A percentile compares a stretch with the other conserved stretches of the same genome.
phyloP scores from a whole-genome alignment of 2,113 vertebrate genomes.

The Gymnobelideus leadbeateri region DNA sequence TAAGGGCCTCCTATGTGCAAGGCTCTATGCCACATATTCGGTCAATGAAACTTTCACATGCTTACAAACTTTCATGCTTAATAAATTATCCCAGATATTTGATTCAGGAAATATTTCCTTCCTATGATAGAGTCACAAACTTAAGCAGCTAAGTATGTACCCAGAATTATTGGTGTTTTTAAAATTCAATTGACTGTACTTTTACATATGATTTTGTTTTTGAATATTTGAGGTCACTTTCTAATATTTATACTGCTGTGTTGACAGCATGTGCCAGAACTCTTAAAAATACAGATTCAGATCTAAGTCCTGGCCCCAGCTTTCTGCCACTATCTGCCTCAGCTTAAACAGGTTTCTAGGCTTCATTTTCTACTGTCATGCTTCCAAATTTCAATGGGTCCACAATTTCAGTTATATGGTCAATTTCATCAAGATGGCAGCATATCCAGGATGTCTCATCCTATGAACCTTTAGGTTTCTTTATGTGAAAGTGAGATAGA shows the following conservation, averaged over 20 bases:
- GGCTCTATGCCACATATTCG: rapidly evolving
- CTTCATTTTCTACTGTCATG: background rate
- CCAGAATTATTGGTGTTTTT: background rate
- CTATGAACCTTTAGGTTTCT: background rate
- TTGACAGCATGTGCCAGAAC: background rate
- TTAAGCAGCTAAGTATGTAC: background rate
- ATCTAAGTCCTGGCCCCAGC: background rate
- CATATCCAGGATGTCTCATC: background rate
- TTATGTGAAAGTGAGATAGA: background rate
- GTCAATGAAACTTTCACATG: rapidly evolving
- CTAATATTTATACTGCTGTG: background rate
- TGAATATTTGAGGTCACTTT: slow-evolving; percentile 12
- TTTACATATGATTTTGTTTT: background rate
- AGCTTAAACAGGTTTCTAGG: background rate
- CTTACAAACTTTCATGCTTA: too few relatives aligned
- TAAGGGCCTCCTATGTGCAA: background rate
- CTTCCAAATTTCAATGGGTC: background rate
- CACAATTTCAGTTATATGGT: background rate
- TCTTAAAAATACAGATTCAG: background rate
- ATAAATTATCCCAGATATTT: rapidly evolving
- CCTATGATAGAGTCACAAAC: background rate
- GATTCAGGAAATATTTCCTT: background rate
- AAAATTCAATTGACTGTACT: background rate
- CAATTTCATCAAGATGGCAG: background rate
- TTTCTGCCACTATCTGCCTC: background rate